Base-by-base conservation (phyloP, 2,888 invertebrate genomes). In the Leptinotarsa peninsularis region DNA sequence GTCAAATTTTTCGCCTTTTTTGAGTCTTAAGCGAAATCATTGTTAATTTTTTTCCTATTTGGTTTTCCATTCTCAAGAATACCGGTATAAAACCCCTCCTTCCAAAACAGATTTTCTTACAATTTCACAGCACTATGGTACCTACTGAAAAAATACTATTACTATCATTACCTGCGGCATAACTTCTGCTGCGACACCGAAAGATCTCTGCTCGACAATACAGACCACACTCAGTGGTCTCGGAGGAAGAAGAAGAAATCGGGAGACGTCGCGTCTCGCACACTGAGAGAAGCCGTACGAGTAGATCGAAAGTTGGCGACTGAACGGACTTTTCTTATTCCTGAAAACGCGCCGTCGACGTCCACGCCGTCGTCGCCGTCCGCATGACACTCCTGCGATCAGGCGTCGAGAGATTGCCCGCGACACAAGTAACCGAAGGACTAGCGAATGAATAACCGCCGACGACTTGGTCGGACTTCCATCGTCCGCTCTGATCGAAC, bases 301-400 rank as follows among this genome's bases (percentile, higher is more conserved):
- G 27, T 17, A 17, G 63, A 63, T 43, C 33, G 63, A 63, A 63
- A 63, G 43, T 63, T 13, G 10, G 3, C 63, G 63, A 63, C 63
- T 63, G 63, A 63, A 43, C 33, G n/a, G 33, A 43, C 58, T 67
- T 72, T 75, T 72, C 71, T 69, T 75, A 68, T 72, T 66, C 71
- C 72, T 72, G 50, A 63, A 43, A 71, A 67, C 69, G 33, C 63
- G 50, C 14, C 49, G 66, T 66, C 74, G 56, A 56, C 72, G 71
- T 67, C 43, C 43, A 54, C 66, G 70, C 71, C 49, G 21, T 43
- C 74, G 66, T 17, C 71, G 66, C 49, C 71, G 71, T 67, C 72
- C 75, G 75, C 75, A 75, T 75, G 71, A 69, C 75, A 49, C 54
- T 75, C 75, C 72, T 69, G 72, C 68, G 72, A 71, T 60, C 58